Base-by-base conservation (phyloP, 2,888 invertebrate species). In the Doris montereyensis region DNA sequence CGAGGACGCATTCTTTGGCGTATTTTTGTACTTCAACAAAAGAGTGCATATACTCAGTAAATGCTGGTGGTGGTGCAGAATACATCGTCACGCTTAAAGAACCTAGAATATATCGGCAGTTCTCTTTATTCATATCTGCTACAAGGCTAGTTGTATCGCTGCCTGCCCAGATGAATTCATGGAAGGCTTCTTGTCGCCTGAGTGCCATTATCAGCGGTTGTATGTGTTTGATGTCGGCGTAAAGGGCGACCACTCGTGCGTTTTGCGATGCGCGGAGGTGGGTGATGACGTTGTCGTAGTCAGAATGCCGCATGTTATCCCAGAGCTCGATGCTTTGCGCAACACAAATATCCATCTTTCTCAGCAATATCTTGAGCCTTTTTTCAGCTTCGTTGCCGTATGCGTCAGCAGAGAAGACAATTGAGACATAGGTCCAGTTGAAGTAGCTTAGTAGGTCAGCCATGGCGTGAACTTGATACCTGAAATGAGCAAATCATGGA, bases 371-470 rank as follows among this genome's bases (percentile, higher is more conserved):
- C n/a, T 77, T 81, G 28, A 85, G 76, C 30, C 79, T 76, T 60
- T 85, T 84, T 24, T 86, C 83, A 2, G 87, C 87, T 30, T 86
- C 84, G n/a, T 84, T 82, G 0, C 89, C 89, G 78, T 88, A 89
- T 32, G 86, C 84, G 10, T 95, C 95, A 87, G 95, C 94, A 0
- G 95, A 95, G 90, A 95, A 94, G 74, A 95, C 94, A n/a, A 94
- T 94, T 70, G 95, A 95, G 71, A 95, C 94, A 90, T 95, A 95
- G 17, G 94, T 95, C 95, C 95, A 95, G 90, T 95, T 95, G 81
- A 90, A 89, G 78, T 87, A 83, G 1, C 77, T 74, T 34, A 89
- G 62, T 4, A 89, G 77, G 24, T 83, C 83, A 0, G 86, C 78
- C 26, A 89, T 88, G 1, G 85, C 86, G 76, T 83, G 81, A 26